These are phyloP conservation scores for Tyto alba DNA, from an alignment of 2,113 vertebrate species.

Conservation along the genomic window DNA sequence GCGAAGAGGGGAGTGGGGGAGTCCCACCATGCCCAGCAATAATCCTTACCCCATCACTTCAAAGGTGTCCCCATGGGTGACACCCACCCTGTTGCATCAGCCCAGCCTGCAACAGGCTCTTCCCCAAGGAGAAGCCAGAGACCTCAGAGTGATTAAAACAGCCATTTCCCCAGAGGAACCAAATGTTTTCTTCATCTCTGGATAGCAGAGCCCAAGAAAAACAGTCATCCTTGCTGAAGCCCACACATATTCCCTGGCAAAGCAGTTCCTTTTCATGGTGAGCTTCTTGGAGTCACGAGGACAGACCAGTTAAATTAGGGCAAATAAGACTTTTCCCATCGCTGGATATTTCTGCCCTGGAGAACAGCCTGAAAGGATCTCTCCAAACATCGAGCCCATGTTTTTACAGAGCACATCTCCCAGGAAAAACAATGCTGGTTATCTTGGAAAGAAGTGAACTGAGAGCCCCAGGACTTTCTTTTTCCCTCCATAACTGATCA, in stretches of 20 bases:
- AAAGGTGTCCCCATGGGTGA: background rate
- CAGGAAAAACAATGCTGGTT: background rate
- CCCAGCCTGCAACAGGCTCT: background rate
- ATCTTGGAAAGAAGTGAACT: background rate
- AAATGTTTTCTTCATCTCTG: background rate
- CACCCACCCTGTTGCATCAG: background rate
- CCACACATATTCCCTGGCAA: background rate
- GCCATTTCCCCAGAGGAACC: background rate
- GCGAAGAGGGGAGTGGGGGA: background rate
- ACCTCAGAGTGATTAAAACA: background rate
- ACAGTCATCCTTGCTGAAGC: background rate
- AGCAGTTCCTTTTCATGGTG: background rate
- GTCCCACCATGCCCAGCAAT: background rate
- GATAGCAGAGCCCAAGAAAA: background rate
- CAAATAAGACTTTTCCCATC: background rate
- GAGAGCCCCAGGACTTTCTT: background rate
- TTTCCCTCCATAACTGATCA: background rate
- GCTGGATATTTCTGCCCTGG: background rate
- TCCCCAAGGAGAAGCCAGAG: background rate
- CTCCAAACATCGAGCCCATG: background rate
- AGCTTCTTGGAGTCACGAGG: background rate
- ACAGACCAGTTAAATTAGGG: background rate
- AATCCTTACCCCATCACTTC: too few species aligned
- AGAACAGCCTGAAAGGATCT: background rate
- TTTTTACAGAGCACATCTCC: background rate